Evolutionary conservation across 2,113 vertebrate species (phyloP).

Genomic region (Microcebus murinus): DNA sequence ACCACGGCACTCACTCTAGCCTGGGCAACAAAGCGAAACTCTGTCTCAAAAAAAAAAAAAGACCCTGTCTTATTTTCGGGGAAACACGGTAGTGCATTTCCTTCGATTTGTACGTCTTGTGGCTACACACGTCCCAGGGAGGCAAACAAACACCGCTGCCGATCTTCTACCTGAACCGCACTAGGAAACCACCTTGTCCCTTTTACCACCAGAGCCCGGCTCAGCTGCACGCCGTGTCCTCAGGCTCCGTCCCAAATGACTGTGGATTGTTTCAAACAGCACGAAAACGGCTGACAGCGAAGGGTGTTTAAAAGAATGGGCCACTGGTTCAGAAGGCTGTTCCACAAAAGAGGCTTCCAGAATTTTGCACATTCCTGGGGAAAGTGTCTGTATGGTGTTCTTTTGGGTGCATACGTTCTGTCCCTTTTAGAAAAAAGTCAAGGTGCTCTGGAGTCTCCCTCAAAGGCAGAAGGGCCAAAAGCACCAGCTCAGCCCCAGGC

Average conservation of each 20-base stretch:
- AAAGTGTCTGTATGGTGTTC: not conserved
- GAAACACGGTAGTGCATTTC: too few relatives aligned
- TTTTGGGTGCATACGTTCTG: not conserved
- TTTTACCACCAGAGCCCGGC: not conserved
- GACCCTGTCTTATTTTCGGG: too few relatives aligned
- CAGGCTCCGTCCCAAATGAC: too few relatives aligned
- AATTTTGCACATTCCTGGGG: not conserved
- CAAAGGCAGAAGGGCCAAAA: too few relatives aligned
- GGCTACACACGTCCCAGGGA: fast-evolving
- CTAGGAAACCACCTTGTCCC: not conserved
- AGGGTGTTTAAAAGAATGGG: not conserved
- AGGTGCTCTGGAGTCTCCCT: too few relatives aligned
- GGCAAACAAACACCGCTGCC: not conserved
- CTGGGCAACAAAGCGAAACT: too few relatives aligned
- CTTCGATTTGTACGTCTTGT: too few relatives aligned
- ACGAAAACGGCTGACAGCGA: not conserved
- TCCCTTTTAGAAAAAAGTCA: not conserved
- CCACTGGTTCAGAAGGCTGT: not conserved
- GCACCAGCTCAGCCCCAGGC: too few relatives aligned
- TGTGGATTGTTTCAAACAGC: not conserved
- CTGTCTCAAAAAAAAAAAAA: too few relatives aligned
- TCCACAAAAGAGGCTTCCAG: not conserved
- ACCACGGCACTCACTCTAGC: too few relatives aligned
- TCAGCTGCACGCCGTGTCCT: too few relatives aligned
- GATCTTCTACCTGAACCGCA: not conserved